Evolutionary conservation across 2,113 vertebrate species (phyloP).

Genomic region (Ranitomeya imitator): DNA sequence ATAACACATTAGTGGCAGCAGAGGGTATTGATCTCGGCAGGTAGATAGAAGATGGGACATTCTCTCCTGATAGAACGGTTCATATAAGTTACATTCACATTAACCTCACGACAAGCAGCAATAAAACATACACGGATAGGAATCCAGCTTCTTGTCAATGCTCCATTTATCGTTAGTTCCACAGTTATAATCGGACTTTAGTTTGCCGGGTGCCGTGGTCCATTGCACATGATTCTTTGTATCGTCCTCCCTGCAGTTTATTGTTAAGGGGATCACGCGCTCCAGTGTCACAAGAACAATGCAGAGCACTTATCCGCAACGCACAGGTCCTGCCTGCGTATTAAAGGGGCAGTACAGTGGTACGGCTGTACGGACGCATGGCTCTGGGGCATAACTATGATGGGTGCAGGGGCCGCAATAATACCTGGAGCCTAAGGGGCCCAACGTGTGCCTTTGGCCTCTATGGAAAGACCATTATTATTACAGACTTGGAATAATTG

Average conservation of each 20-base stretch:
- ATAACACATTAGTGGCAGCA: slow-evolving; percentile 26
- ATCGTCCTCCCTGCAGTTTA: not conserved
- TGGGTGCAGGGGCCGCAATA: too few species aligned
- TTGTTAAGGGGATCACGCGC: not conserved
- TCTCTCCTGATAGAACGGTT: not conserved
- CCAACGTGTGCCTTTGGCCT: too few species aligned
- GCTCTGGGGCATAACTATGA: too few species aligned
- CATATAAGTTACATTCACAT: not conserved
- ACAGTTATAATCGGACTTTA: not conserved
- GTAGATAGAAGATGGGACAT: not conserved
- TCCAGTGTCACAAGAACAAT: not conserved
- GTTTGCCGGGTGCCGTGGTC: not conserved
- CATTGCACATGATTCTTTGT: not conserved
- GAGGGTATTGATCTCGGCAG: not conserved
- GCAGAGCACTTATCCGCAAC: not conserved
- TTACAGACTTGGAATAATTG: too few species aligned
- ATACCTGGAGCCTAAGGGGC: too few species aligned
- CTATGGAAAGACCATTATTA: too few species aligned
- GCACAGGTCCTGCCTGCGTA: not conserved
- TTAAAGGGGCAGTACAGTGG: too few species aligned
- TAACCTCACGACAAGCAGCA: not conserved
- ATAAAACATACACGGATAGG: too few species aligned
- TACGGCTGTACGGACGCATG: too few species aligned
- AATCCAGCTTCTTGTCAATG: too few species aligned
- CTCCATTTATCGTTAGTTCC: not conserved